Conservation (phyloP, 2,797 vertebrate species). For the Dermochelys coriacea region DNA sequence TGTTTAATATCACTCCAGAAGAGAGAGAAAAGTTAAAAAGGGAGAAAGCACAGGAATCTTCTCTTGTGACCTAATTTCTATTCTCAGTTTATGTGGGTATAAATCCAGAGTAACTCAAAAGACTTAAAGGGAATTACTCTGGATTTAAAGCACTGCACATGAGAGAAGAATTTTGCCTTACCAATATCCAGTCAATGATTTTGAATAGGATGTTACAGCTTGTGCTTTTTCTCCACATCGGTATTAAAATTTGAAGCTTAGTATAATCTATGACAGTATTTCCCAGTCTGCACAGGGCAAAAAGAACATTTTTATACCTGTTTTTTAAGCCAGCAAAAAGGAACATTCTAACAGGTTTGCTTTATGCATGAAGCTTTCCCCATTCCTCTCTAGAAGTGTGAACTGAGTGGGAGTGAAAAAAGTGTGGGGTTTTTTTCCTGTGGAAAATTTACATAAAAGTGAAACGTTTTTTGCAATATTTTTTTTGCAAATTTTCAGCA, state of each 20-base stretch:
- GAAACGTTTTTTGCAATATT: background rate
- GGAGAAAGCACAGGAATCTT: background rate
- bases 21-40: background rate
- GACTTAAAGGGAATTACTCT: background rate
- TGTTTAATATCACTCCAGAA: background rate
- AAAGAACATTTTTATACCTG: background rate
- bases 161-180: background rate
- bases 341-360: background rate
- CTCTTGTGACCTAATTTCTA: background rate
- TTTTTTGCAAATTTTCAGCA: background rate
- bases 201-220: background rate
- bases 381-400: background rate
- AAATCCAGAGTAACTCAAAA: background rate
- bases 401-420: background rate
- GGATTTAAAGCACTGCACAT: background rate
- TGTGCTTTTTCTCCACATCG: background rate
- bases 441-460: background rate
- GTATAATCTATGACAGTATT: background rate
- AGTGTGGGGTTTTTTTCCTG: too few species aligned
- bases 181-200: background rate
- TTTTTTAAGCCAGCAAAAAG: background rate
- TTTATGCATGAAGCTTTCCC: background rate
- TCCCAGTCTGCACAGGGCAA: background rate
- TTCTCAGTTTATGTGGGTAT: fast-evolving
- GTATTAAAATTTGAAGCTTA: background rate